These are phyloP conservation scores for Ceyx margarethae DNA, from an alignment of 2,113 vertebrate genomes.

Conservation along the genomic window DNA sequence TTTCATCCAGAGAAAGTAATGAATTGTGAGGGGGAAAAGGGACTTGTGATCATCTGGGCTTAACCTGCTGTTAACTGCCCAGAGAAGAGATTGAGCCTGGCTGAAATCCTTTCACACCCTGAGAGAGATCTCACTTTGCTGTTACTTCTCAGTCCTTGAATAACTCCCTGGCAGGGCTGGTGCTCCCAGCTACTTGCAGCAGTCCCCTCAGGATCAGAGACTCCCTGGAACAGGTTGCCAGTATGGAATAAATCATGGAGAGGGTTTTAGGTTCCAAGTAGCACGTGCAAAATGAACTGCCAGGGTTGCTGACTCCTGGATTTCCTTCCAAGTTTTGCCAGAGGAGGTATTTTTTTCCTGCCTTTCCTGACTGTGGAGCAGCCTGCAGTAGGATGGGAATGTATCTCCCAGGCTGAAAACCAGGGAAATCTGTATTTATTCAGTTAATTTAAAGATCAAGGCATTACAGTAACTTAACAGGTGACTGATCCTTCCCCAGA, in stretches of 20 bases:
- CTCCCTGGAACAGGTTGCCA: neutral
- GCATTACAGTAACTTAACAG: neutral
- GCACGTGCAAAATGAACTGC: neutral
- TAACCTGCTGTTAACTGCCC: neutral
- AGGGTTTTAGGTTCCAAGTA: neutral
- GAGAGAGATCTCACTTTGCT: neutral
- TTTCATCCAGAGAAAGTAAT: neutral
- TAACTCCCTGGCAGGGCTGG: rapidly evolving
- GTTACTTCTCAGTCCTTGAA: neutral
- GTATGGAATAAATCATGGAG: neutral
- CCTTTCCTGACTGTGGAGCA: neutral
- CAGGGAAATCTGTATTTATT: neutral
- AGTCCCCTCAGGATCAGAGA: neutral
- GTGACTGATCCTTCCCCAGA: neutral
- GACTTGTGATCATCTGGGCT: neutral
- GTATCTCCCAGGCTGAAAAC: neutral
- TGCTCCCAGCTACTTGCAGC: neutral
- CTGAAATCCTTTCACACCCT: neutral
- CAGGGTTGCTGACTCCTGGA: neutral
- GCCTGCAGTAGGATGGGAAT: neutral
- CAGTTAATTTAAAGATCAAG: neutral
- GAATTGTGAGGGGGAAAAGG: neutral
- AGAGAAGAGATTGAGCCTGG: neutral
- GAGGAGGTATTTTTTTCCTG: neutral
- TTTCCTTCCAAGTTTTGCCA: neutral